Conservation (phyloP, 2,888 invertebrate species). For the Eupithecia pulchellata region DNA sequence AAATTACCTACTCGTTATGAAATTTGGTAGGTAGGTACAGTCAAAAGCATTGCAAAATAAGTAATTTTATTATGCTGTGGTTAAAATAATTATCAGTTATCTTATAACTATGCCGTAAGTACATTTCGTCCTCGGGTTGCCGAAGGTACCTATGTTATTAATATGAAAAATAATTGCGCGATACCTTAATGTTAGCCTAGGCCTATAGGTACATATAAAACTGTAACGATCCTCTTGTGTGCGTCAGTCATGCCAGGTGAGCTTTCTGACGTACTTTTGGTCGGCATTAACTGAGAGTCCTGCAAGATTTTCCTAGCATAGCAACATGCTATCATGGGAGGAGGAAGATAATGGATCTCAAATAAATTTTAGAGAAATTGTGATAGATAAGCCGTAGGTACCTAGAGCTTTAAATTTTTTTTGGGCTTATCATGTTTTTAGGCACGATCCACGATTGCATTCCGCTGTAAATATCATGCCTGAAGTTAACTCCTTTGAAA, state of each 20-base stretch:
- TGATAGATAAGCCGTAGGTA: not conserved
- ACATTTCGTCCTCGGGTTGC: not conserved
- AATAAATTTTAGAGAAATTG: not conserved
- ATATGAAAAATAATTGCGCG: not conserved
- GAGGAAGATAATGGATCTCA: not conserved
- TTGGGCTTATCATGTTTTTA: not conserved
- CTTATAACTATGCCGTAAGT: too few species aligned
- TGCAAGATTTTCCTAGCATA: not conserved
- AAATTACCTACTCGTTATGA: not conserved
- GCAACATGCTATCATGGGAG: not conserved
- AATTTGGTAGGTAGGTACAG: not conserved
- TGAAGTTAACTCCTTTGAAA: not conserved
- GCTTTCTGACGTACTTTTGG: not conserved
- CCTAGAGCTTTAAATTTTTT: not conserved
- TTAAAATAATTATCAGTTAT: too few species aligned
- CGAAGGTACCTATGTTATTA: not conserved
- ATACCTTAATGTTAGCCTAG: not conserved
- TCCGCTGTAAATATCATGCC: not conserved
- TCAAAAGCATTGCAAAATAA: not conserved
- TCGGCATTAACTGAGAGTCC: not conserved
- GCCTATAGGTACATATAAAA: not conserved
- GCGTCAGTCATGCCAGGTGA: not conserved
- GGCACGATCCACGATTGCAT: not conserved
- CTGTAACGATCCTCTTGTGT: not conserved
- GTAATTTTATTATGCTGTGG: too few species aligned